Percentiles rank a stretch among this genome's conserved stretches.
Evolutionary conservation across 1,140 invertebrate species (phyloP).

Genomic region (Neodiprion virginianus): DNA sequence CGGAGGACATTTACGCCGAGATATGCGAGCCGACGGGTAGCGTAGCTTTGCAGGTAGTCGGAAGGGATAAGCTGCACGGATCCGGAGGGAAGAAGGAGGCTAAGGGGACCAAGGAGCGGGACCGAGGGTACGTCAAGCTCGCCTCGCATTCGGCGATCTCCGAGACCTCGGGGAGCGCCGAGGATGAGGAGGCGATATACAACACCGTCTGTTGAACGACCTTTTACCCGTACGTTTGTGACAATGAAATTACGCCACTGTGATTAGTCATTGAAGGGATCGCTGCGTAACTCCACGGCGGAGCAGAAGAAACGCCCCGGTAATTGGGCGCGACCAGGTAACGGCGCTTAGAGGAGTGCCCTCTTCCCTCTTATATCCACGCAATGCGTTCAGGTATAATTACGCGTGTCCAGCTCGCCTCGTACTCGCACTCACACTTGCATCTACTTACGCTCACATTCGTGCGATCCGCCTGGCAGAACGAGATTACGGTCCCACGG

Average conservation of each 20-base stretch:
- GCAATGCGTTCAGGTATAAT: conserved; percentile 1
- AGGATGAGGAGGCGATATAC: conserved; percentile 55
- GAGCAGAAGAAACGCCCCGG: neutral
- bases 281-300: neutral
- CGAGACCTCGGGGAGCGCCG: conserved; percentile 36
- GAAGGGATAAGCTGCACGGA: conserved; percentile 21
- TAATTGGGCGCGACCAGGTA: conserved; percentile 4
- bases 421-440: neutral
- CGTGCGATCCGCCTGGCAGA: neutral
- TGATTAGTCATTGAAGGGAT: neutral
- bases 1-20: conserved; percentile 57
- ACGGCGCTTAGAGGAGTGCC: neutral
- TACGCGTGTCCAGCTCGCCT: neutral
- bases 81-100: conserved; percentile 35
- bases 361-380: neutral
- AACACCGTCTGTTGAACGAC: conserved; percentile 52
- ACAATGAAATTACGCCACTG: neutral
- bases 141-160: conserved; percentile 43
- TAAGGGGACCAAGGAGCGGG: conserved; percentile 38
- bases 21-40: conserved; percentile 46
- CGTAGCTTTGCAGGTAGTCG: conserved; percentile 24
- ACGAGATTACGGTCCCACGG: conserved; percentile 6
- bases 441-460: neutral
- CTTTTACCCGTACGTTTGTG: neutral
- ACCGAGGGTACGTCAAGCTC: conserved; percentile 51